Evolutionary conservation across 2,797 vertebrate genomes (phyloP), one percentile per base, ranked within the genome.

Genomic region (Pelochelys cantorii): DNA sequence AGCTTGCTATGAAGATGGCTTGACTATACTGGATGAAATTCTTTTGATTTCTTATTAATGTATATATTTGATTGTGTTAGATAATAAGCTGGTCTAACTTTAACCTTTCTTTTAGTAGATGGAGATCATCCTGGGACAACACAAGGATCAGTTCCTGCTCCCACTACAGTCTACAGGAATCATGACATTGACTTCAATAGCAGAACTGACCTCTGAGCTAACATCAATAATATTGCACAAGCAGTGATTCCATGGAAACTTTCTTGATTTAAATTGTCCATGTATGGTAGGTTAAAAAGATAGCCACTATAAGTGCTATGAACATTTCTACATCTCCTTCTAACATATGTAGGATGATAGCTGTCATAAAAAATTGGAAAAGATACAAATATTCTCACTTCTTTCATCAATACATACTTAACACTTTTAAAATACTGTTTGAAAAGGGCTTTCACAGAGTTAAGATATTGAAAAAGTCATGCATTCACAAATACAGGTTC

Each of bases 371-470:
- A 71, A 90, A 56, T 10, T 65, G 62, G 78, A 53, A 74, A 90
- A 94, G 79, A 85, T 77, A 15, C 27, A 31, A 5, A 77, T 65
- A 65, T 79, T 77, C 92, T 84, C 54, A 82, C 90, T 95, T 20
- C 94, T 23, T 27, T 79, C 85, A 89, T 86, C 91, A 89, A 95
- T 93, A 80, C 90, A 85, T 34, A 20, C n/a, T 34, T 68, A 27
- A 55, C 89, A 82, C 71, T 37, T 57, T 88, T 81, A 31, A 78
- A 89, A 81, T 57, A 90, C 34, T 89, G 59, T 60, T 86, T 77
- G 77, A 22, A 81, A 52, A 52, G 2, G 2, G 9, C 74, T 83
- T 82, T 80, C 68, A 78, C 68, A 27, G 3, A n/a, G 11, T 78
- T 83, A 37, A 81, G 88, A 71, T 37, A 37, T n/a, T 23, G 68